Conservation (phyloP, 2,888 invertebrate species). For the Tetragonula carbonaria region DNA sequence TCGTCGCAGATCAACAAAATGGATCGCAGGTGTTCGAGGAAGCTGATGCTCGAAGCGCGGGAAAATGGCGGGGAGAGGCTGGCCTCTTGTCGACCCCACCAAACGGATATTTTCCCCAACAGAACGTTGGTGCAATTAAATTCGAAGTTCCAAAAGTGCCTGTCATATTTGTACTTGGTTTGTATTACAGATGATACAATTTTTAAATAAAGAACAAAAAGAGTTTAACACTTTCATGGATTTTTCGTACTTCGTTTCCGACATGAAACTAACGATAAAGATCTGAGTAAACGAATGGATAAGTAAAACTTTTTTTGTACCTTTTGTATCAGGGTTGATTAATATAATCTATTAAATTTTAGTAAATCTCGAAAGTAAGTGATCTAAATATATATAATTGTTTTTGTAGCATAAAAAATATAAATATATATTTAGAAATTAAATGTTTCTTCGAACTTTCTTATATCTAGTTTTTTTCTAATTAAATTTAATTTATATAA, state of each 20-base stretch:
- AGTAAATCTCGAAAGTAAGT: too few relatives aligned
- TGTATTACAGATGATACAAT: constrained; percentile 70
- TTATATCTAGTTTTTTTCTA: too few relatives aligned
- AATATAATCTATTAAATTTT: too few relatives aligned
- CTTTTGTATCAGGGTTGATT: too few relatives aligned
- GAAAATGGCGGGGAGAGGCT: constrained; percentile 85
- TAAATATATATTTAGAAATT: too few relatives aligned
- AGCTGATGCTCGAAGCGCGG: constrained; percentile 83
- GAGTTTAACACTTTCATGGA: too few relatives aligned
- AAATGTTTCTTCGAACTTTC: too few relatives aligned
- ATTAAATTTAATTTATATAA: too few relatives aligned
- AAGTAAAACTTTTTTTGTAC: too few relatives aligned
- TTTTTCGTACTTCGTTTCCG: too few relatives aligned
- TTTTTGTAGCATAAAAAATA: too few relatives aligned
- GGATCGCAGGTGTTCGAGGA: constrained; percentile 87
- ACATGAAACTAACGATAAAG: not conserved
- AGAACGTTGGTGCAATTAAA: constrained; percentile 92
- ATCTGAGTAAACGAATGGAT: not conserved
- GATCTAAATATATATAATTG: too few relatives aligned
- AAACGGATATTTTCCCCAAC: constrained; percentile 90
- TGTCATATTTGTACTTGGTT: constrained; percentile 94
- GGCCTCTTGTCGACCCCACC: constrained; percentile 87
- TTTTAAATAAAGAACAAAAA: not conserved
- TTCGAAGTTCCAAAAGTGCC: constrained; percentile 94
- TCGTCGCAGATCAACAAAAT: constrained; percentile 90